A percentile compares a stretch with the other conserved stretches of the same genome.
Evolutionary conservation across 2,888 invertebrate genomes (phyloP).

Genomic region (Minunthozetes semirufus): DNA sequence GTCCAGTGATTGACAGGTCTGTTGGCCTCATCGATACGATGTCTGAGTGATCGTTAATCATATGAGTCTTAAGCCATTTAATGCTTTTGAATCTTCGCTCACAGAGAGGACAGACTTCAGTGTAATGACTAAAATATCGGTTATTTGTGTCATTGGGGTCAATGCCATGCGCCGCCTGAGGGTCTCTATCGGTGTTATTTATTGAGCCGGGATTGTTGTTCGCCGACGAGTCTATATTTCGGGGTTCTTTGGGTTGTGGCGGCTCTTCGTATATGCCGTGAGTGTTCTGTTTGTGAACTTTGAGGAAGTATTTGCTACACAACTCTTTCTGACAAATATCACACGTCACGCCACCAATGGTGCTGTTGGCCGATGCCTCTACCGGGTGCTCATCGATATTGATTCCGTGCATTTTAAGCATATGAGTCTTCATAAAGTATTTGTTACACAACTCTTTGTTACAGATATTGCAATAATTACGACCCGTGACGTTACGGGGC

Average conservation of each 20-base stretch:
- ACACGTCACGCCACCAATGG: slow-evolving; percentile 86
- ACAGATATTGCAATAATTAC: slow-evolving; percentile 90
- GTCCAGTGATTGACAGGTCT: slow-evolving; percentile 20
- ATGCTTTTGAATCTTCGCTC: slow-evolving; percentile 77
- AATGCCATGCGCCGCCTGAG: slow-evolving; percentile 39
- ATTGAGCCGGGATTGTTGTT: slow-evolving; percentile 43
- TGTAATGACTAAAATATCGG: slow-evolving; percentile 43
- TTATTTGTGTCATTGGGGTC: slow-evolving; percentile 42
- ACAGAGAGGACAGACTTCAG: slow-evolving; percentile 73
- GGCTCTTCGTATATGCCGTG: slow-evolving; percentile 82
- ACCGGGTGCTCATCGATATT: slow-evolving; percentile 66
- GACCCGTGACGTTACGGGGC: slow-evolving; percentile 42
- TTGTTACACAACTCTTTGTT: slow-evolving; percentile 99
- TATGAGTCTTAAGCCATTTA: slow-evolving; percentile 78
- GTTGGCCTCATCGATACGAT: slow-evolving; percentile 48
- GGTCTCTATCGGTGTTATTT: slow-evolving; percentile 27
- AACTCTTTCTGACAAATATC: slow-evolving; percentile 97
- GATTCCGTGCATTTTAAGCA: slow-evolving; percentile 96
- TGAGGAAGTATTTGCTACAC: slow-evolving; percentile 93
- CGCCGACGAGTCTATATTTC: slow-evolving; percentile 23
- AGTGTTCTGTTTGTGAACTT: slow-evolving; percentile 95
- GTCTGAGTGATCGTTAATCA: slow-evolving; percentile 76
- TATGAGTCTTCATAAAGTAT: slow-evolving; percentile 99
- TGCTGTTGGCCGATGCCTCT: slow-evolving; percentile 62
- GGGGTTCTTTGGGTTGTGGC: slow-evolving; percentile 43